A percentile compares a stretch with the other conserved stretches of the same genome.
These are phyloP conservation scores for Xiphias gladius DNA, from an alignment of 2,113 vertebrate species.

Conservation along the genomic window DNA sequence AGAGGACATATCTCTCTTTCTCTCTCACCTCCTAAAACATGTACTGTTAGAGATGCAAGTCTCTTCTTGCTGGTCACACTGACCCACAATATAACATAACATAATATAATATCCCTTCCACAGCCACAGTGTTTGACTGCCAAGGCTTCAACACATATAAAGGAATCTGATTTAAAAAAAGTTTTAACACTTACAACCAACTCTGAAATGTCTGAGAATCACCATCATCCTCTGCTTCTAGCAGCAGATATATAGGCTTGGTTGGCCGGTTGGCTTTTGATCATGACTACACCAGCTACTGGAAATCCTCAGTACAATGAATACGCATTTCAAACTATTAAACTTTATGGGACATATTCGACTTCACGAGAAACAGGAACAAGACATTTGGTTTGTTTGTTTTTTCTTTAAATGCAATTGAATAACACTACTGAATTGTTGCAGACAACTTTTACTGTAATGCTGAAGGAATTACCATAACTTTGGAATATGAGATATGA, in stretches of 20 bases:
- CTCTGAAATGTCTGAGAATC: not conserved
- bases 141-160: not conserved
- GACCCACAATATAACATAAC: constrained; percentile 15
- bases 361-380: not conserved
- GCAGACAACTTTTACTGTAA: constrained; percentile 3
- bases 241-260: not conserved
- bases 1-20: constrained; percentile 65
- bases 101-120: not conserved
- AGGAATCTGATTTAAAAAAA: not conserved
- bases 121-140: not conserved
- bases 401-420: constrained; percentile 20
- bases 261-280: not conserved
- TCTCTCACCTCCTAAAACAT: constrained; percentile 29
- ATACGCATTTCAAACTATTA: not conserved
- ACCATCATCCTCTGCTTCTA: not conserved
- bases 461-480: not conserved
- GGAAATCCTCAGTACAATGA: constrained; percentile 1
- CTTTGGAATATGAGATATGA: not conserved
- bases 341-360: not conserved
- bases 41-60: not conserved
- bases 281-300: not conserved
- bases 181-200: not conserved
- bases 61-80: constrained; percentile 8
- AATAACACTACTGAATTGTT: not conserved
- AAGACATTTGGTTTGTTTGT: not conserved